Conservation (phyloP, 37 sponge, comb jelly and placozoan species). For the Halichondria panicea region DNA sequence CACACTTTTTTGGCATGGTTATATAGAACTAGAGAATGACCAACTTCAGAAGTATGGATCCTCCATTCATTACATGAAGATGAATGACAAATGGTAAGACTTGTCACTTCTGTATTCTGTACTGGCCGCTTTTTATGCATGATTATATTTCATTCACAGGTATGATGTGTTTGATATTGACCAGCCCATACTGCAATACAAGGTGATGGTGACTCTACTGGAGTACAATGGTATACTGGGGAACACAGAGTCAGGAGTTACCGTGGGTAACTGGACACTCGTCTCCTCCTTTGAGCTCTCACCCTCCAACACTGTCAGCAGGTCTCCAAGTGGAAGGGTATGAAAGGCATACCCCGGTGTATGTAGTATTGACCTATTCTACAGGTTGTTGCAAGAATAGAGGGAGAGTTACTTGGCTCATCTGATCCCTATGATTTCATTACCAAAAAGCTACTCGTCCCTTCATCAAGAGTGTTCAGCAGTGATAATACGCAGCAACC, state of each 20-base stretch:
- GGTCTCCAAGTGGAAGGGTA: constrained; percentile 73
- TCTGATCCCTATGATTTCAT: constrained; percentile 49
- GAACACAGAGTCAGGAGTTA: not conserved
- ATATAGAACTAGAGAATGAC: not conserved
- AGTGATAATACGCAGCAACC: constrained; percentile 2
- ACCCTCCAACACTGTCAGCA: constrained; percentile 47
- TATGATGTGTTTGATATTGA: constrained; percentile 74
- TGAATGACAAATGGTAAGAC: constrained; percentile 48
- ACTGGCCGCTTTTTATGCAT: not conserved
- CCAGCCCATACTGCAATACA: constrained; percentile 58
- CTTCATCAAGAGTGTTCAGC: constrained; percentile 41
- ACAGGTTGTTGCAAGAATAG: constrained; percentile 68
- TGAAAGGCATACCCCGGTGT: not conserved
- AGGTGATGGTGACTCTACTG: constrained; percentile 54
- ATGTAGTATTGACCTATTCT: not conserved
- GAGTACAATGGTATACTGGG: constrained; percentile 36
- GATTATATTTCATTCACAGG: constrained; percentile 26
- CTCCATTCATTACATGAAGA: constrained; percentile 64
- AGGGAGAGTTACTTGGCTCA: constrained; percentile 66
- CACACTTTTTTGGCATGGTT: not conserved
- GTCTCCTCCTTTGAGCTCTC: constrained; percentile 49
- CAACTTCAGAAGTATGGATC: constrained; percentile 5
- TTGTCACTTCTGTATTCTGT: not conserved
- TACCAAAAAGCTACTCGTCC: constrained; percentile 60
- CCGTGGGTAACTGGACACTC: constrained; percentile 38